Base-by-base conservation (phyloP, 2,888 invertebrate genomes). In the Chorisops tibialis region DNA sequence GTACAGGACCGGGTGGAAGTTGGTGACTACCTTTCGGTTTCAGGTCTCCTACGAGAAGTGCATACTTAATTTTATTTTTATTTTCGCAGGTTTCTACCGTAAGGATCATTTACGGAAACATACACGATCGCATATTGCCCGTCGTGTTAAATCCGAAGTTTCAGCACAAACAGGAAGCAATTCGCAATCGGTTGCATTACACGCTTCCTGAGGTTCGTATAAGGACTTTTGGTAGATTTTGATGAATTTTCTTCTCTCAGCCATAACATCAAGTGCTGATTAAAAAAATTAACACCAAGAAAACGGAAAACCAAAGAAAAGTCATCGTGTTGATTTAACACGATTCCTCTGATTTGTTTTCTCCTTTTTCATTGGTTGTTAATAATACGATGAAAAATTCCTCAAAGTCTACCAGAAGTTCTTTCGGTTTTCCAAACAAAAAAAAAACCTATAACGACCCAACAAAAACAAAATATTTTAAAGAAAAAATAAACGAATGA, bases 91-190 rank as follows among this genome's bases (percentile, higher is more conserved):
- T 59, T 93, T 93, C 79, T 92, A 93, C 79, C 85, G 93, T 68
- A 91, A 92, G 73, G 92, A 92, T 78, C 92, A 92, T 78, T 81
- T 93, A 64, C 85, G 91, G 71, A 92, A 92, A 74, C 91, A 92
- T 75, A 89, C 90, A 41, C 84, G 91, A 47, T 90, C 91, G 66
- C 91, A 92, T 75, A 90, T 91, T 75, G 90, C 91, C 43, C 83
- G 90, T 60, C 85, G 91, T 65, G 91, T 91, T 59, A 92, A 92
- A 78, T 91, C 91, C 11, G 91, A 91, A 76, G 81, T 91, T 69
- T 88, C 89, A 49, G 89, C 88, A 72, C 88, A 88, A 77, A 78
- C 79, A 59, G 79, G 80, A 65, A 80, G 77, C 69, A 80, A 78
- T 68, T 69, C 73, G 68, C 77, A 77, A 69, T 74, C 73, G 65